These are phyloP conservation scores for Alexandromys fortis DNA, from an alignment of 2,113 vertebrate species.

Conservation along the genomic window DNA sequence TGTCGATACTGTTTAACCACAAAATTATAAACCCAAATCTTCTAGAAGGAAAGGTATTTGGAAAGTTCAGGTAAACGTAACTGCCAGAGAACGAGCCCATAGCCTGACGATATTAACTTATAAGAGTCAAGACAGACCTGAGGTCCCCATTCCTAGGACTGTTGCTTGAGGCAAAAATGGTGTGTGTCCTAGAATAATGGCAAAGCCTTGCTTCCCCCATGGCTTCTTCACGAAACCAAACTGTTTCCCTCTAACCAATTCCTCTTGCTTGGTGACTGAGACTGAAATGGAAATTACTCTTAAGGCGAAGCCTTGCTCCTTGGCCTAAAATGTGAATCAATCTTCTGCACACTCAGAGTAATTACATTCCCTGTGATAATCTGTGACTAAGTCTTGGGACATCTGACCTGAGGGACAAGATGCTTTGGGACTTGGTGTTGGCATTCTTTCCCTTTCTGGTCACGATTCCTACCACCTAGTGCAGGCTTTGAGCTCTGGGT, in stretches of 20 bases:
- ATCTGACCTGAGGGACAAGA: background rate
- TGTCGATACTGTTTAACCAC: background rate
- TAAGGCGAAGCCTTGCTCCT: background rate
- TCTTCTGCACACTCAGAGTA: background rate
- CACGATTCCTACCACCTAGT: background rate
- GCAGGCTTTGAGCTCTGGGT: background rate
- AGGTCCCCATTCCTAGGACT: background rate
- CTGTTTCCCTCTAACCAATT: background rate
- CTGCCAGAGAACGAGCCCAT: background rate
- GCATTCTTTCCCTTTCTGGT: background rate
- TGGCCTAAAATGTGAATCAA: background rate
- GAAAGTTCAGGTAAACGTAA: background rate
- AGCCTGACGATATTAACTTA: background rate
- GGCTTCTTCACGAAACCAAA: slow-evolving; percentile 63
- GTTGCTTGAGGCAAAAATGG: background rate
- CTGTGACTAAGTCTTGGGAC: background rate
- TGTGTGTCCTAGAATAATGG: background rate
- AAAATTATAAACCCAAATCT: background rate
- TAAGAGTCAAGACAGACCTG: background rate
- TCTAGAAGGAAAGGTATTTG: background rate
- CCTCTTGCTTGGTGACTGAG: slow-evolving; percentile 65
- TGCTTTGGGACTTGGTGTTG: slow-evolving; percentile 29
- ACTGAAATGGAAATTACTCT: background rate
- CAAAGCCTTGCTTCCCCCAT: slow-evolving; percentile 74
- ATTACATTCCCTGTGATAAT: background rate